Percentiles rank a stretch among this genome's conserved stretches.
Evolutionary conservation across 1,140 invertebrate species (phyloP).

Genomic region (Psix sp.): DNA sequence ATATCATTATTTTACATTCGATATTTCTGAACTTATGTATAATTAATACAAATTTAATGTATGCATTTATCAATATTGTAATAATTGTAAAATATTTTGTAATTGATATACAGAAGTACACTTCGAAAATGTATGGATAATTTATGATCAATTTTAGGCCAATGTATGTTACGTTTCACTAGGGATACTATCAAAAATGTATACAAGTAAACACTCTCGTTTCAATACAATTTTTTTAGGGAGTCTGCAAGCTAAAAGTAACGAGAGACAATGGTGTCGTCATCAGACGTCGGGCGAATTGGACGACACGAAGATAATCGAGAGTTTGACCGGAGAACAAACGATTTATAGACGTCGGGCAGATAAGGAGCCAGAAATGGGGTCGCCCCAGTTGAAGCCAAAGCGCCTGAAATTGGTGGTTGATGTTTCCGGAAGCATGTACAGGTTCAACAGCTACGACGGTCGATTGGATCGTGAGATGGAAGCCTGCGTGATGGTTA

Average conservation of each 20-base stretch:
- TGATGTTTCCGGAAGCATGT: constrained; percentile 98
- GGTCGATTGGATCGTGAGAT: constrained; percentile 92
- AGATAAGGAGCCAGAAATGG: constrained; percentile 90
- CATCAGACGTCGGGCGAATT: constrained; percentile 96
- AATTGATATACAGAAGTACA: constrained; percentile 85
- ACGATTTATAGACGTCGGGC: constrained; percentile 90
- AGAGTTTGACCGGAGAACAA: constrained; percentile 94
- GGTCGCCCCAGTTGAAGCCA: constrained; percentile 89
- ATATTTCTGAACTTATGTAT: no score
- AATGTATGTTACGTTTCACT: no score
- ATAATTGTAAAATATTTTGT: no score
- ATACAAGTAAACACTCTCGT: neutral
- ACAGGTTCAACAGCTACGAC: constrained; percentile 96
- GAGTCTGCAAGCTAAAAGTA: constrained; percentile 91
- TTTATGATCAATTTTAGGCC: constrained; percentile 80
- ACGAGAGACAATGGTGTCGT: constrained; percentile 94
- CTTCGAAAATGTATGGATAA: constrained; percentile 86
- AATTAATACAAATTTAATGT: no score
- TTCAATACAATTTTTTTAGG: constrained; percentile 67
- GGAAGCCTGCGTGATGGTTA: constrained; percentile 94
- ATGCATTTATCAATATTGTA: no score
- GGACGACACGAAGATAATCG: constrained; percentile 96
- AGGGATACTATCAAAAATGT: no score
- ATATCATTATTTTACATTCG: no score
- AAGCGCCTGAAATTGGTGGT: constrained; percentile 93